Evolutionary conservation across 2,113 vertebrate genomes (phyloP), one percentile per base, ranked within the genome.

Genomic region (Trematocara variabile): DNA sequence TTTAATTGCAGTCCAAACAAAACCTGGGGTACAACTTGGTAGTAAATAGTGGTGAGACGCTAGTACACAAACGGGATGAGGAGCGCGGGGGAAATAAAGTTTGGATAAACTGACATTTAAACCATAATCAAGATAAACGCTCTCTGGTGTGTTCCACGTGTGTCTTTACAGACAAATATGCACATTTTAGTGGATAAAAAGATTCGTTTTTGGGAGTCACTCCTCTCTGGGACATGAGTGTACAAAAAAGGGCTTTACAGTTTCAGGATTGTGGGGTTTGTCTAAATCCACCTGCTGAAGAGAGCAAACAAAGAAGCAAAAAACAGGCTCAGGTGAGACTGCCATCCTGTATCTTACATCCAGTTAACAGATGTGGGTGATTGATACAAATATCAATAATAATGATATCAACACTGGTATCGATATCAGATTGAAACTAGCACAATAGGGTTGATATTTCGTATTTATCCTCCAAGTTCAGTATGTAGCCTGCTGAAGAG

Each of bases 1-100:
- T 97, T 97, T 98, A 97, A 98, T 98, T 98, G 92, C 96, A 96
- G 96, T 96, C 96, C 95, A 94, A 96, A 96, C 91, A 94, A 94
- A 94, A 95, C 90, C 81, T 91, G 91, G 89, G 70, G 85, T 84
- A 81, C 85, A 91, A 89, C 60, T 90, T 83, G 65, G 89, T 93
- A 88, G 91, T 93, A 94, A 92, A 95, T 68, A 91, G 77, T 86
- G 18, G 56, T 34, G 89, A 87, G 86, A 63, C 80, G 82, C 87
- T 79, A 75, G 34, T 20, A 50, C 82, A 88, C 85, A 85, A 81
- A 89, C 87, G 53, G 53, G 53, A 54, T 54, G 20, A 78, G 48
- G 14, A 52, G 48, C 14, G 82, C 41, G 75, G 86, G 34, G 73
- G 37, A 58, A 79, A 84, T 25, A 77, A 77, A 60, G 41, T 63